Base-by-base conservation (phyloP, 2,113 vertebrate genomes). In the Odocoileus virginianus region DNA sequence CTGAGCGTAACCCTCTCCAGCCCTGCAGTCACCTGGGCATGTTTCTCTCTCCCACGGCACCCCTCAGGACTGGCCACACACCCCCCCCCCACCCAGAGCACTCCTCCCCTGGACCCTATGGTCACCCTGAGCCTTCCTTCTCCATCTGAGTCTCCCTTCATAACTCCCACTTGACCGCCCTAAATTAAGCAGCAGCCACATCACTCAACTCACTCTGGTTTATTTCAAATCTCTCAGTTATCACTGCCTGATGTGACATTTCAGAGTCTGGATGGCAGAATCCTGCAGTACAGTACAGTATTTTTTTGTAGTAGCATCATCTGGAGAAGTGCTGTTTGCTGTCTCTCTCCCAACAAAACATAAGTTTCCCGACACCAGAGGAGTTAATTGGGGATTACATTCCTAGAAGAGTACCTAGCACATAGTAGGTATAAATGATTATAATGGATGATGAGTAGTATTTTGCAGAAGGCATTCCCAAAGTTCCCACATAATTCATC, bases 181-280 rank as follows among this genome's bases (percentile, higher is more conserved):
- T 23, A 47, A 76, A 17, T 27, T 12, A 36, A 60, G 47, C 0
- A n/a, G 67, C 40, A 78, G 85, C 54, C 43, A 25, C 55, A 30
- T 23, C 23, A 2, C n/a, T 21, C 17, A 1, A 1, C 15, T 47
- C 67, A 15, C 36, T 58, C 50, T 3, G 11, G 10, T 43, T 15
- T 36, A 21, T 15, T 64, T 25, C 8, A 54, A n/a, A 1, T 45
- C 40, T 16, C 43, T 43, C 28, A 1, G 3, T 33, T 33, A 16
- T 3, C 36, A 13, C 52, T 11, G 13, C 40, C 33, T 47, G 52
- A 16, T 0, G 0, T 2, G 87, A 7, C 11, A 13, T 36, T 6
- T 25, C 79, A 6, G 27, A 40, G 11, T 28, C 82, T 30, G 17
- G 5, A 0, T 10, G 8, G 50, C 7, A 6, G 15, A 14, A 6